Evolutionary conservation across 1,140 invertebrate genomes (phyloP), one percentile per base, ranked within the genome.

Genomic region (Caenorhabditis inopinata): DNA sequence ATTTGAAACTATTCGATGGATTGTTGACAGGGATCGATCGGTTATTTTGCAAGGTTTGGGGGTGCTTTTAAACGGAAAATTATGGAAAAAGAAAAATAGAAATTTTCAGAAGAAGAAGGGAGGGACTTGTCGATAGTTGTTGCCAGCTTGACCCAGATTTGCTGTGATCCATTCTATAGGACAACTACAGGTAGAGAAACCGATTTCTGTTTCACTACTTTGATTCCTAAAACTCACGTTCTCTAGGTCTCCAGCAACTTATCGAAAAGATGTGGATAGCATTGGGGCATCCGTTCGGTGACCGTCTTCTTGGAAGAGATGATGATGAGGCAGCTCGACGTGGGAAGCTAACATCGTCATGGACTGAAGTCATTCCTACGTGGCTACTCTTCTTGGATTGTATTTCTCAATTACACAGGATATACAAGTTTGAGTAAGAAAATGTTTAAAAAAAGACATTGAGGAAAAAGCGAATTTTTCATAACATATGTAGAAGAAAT

Each of bases 211-310:
- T 1, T 53, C 49, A 9, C 0, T 27, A 53, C 25, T 53, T n/a
- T n/a, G n/a, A n/a, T n/a, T n/a, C 12, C n/a, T 21, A 53, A 53
- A 53, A 23, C 7, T 53, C 49, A 53, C 42, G 9, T 62, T 42
- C 32, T n/a, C n/a, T n/a, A 78, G 77, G 77, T 32, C 35, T 79
- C 18, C 45, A 79, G 18, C 27, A 51, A 27, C 73, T 79, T 1
- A 73, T 79, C 25, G 51, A 74, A 35, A 79, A 79, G n/a, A 62
- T 68, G 48, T 79, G 78, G 78, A 74, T 79, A 6, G 62, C 78
- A 11, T 23, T 79, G 5, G 78, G 78, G 0, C 78, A 79, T 38
- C 78, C 78, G 9, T 79, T 74, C 23, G 78, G 78, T 6, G 32
- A 74, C 32, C 53, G 78, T 4, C 38, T 79, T 23, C 58, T 47